These are phyloP conservation scores for Loripinus fragilis DNA, from an alignment of 2,888 invertebrate species.

Conservation along the genomic window DNA sequence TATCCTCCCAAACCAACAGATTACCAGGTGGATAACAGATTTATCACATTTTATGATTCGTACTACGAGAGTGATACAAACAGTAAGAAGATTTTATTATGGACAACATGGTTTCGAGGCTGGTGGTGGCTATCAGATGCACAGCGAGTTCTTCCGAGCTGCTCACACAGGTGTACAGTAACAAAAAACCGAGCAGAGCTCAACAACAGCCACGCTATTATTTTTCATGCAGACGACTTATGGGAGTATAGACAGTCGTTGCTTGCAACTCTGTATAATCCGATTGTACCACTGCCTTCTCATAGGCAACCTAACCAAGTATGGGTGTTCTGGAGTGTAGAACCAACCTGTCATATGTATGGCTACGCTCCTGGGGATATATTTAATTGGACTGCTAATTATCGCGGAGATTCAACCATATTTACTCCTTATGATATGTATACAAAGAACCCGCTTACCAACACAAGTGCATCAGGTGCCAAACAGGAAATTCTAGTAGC, in stretches of 20 bases:
- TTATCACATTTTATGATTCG: neutral
- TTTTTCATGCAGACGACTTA: slow-evolving; percentile 63
- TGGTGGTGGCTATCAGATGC: slow-evolving; percentile 47
- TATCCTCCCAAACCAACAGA: neutral
- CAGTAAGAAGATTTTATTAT: slow-evolving; percentile 31
- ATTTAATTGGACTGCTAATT: slow-evolving; percentile 70
- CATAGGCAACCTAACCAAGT: slow-evolving; percentile 55
- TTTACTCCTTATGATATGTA: slow-evolving; percentile 58
- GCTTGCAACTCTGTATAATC: slow-evolving; percentile 22
- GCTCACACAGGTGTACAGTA: slow-evolving; percentile 17
- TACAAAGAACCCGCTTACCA: slow-evolving; percentile 21
- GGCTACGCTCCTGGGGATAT: slow-evolving; percentile 40
- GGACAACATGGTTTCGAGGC: slow-evolving; percentile 47
- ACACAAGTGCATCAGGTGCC: neutral
- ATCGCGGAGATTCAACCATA: slow-evolving; percentile 66
- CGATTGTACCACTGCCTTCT: slow-evolving; percentile 43
- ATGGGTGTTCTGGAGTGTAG: slow-evolving; percentile 65
- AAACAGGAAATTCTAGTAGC: too few relatives aligned
- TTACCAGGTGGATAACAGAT: neutral
- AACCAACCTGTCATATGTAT: slow-evolving; percentile 60
- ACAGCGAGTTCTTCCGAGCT: slow-evolving; percentile 6
- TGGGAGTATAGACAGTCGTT: slow-evolving; percentile 34
- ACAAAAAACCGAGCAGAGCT: neutral
- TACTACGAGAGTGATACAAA: neutral
- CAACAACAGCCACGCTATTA: slow-evolving; percentile 39